Percentiles rank a stretch among this genome's conserved stretches.
Conservation (phyloP, 2,888 invertebrate species). For the Blera fallax region DNA sequence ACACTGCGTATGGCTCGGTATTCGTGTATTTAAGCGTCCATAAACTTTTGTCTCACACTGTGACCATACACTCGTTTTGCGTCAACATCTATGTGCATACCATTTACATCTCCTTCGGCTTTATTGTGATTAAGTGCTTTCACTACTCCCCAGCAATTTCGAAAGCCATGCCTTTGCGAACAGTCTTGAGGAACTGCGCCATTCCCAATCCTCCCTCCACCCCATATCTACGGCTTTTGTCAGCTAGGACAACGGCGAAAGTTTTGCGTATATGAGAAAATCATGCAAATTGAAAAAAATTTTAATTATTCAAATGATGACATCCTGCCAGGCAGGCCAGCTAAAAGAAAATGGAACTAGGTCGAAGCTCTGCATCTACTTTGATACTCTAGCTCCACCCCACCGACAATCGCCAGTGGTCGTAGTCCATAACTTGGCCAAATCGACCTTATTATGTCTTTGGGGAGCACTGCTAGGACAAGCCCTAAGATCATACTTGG, state of each 20-base stretch:
- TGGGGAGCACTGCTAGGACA: not conserved
- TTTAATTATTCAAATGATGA: conserved; percentile 42
- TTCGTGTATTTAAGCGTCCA: too few relatives aligned
- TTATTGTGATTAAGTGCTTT: conserved; percentile 26
- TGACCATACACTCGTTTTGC: not conserved
- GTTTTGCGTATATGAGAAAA: conserved; percentile 12
- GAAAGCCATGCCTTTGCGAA: not conserved
- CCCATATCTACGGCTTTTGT: not conserved
- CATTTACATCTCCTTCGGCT: conserved; percentile 22
- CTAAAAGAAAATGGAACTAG: conserved; percentile 8
- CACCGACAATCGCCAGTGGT: not conserved
- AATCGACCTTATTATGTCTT: conserved; percentile 24
- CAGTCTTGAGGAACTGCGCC: not conserved
- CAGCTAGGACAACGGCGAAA: not conserved
- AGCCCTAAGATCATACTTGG: not conserved
- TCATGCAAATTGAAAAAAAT: conserved; percentile 30
- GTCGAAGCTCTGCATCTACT: conserved; percentile 1
- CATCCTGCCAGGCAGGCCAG: not conserved
- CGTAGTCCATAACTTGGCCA: conserved; percentile 11
- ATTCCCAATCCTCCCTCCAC: not conserved
- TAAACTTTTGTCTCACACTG: not conserved
- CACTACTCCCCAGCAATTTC: conserved; percentile 1
- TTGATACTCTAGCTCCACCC: not conserved
- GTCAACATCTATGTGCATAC: not conserved
- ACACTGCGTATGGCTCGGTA: too few relatives aligned